Evolutionary conservation across 2,888 invertebrate species (phyloP).

Genomic region (Eretmocerus hayati): DNA sequence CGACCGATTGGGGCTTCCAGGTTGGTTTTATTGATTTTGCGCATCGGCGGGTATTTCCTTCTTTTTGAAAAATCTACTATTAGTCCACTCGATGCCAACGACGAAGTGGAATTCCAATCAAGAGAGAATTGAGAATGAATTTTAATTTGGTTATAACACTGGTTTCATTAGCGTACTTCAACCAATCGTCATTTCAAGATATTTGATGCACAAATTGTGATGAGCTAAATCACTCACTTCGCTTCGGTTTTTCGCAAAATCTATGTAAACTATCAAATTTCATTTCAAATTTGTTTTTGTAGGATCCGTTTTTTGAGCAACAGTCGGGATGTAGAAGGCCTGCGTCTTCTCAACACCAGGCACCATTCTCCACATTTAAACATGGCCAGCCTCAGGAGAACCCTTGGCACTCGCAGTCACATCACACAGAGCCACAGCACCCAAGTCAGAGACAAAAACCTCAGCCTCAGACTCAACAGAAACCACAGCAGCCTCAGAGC

Average conservation of each 20-base stretch:
- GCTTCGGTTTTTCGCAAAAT: too few relatives aligned
- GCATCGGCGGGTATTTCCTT: too few relatives aligned
- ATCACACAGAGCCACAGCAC: conserved; percentile 26
- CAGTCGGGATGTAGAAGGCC: conserved; percentile 18
- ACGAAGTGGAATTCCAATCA: not conserved
- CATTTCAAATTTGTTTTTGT: not conserved
- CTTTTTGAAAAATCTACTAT: too few relatives aligned
- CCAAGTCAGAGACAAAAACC: conserved; percentile 21
- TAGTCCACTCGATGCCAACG: too few relatives aligned
- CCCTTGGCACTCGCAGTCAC: conserved; percentile 30
- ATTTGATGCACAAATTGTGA: too few relatives aligned
- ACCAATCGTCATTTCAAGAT: too few relatives aligned
- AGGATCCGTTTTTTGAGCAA: conserved; percentile 20
- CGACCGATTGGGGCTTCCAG: conserved; percentile 23
- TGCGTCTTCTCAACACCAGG: conserved; percentile 12
- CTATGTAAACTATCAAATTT: too few relatives aligned
- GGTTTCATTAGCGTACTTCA: too few relatives aligned
- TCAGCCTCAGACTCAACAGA: conserved; percentile 25
- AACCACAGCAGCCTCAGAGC: conserved; percentile 41
- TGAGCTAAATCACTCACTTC: too few relatives aligned
- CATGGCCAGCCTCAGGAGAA: conserved; percentile 38
- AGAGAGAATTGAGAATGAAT: too few relatives aligned
- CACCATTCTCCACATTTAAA: conserved; percentile 26
- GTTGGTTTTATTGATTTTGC: conserved; percentile 6
- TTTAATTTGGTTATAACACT: too few relatives aligned